phyloP scores from a whole-genome alignment of 2,113 vertebrate genomes.

The Tylochromis polylepis region DNA sequence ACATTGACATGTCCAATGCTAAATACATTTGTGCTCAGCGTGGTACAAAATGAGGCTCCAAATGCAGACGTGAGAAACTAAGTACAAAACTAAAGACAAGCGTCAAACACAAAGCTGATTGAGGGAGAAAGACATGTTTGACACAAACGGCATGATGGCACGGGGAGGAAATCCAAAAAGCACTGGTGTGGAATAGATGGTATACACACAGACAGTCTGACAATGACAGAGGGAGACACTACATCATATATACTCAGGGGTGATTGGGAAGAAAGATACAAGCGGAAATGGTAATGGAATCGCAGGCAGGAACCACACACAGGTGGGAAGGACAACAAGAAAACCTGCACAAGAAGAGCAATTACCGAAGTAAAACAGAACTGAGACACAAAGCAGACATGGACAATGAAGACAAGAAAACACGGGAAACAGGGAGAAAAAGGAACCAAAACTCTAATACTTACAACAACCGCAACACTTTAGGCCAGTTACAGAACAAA shows the following conservation, averaged over 20 bases:
- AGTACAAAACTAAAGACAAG: background rate
- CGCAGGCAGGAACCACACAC: background rate
- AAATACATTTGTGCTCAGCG: background rate
- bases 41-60: background rate
- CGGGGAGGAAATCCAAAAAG: background rate
- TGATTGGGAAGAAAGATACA: background rate
- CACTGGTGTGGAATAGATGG: background rate
- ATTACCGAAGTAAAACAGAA: background rate
- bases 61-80: background rate
- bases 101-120: background rate
- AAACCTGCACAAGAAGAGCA: background rate
- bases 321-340: background rate
- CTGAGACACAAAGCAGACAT: background rate
- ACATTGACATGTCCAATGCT: background rate
- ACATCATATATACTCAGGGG: background rate
- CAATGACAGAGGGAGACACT: background rate
- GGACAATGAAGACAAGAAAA: too few species aligned
- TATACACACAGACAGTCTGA: background rate
- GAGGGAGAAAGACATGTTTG: background rate
- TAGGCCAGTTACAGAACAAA: background rate
- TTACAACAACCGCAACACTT: background rate
- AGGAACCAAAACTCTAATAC: background rate
- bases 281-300: background rate
- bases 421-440: background rate
- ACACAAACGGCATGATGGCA: background rate